Conservation (phyloP, 2,113 vertebrate genomes). For the Piliocolobus tephrosceles region DNA sequence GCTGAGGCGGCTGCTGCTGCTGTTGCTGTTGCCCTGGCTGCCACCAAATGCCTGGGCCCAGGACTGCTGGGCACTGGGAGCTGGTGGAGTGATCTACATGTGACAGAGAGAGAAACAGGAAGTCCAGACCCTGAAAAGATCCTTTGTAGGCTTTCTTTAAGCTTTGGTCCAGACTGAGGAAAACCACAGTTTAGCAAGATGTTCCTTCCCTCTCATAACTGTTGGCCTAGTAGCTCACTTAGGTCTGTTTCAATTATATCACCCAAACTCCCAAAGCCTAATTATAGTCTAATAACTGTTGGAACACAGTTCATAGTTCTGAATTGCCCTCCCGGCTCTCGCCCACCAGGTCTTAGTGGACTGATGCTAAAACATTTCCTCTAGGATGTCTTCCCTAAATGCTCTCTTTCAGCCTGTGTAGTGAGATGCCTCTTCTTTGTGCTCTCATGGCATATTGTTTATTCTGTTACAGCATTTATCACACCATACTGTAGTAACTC, state of each 20-base stretch:
- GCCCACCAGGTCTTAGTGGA: background rate
- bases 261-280: background rate
- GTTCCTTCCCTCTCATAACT: background rate
- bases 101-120: slow-evolving; percentile 37
- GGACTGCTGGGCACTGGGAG: slow-evolving; percentile 89
- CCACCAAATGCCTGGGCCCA: slow-evolving; percentile 89
- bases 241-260: background rate
- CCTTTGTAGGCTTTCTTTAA: background rate
- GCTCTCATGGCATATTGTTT: background rate
- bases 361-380: background rate
- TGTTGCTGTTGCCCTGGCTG: slow-evolving; percentile 64
- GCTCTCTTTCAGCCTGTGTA: background rate
- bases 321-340: background rate
- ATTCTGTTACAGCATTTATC: background rate
- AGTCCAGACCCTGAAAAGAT: background rate
- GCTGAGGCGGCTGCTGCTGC: slow-evolving; percentile 88
- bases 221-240: background rate
- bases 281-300: background rate
- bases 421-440: background rate
- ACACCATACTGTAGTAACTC: background rate
- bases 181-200: background rate
- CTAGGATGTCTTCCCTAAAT: background rate
- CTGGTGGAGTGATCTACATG: slow-evolving; percentile 89
- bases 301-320: background rate
- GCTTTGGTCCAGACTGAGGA: background rate